Evolutionary conservation across 1,140 invertebrate genomes (phyloP).

Genomic region (Hormaphis cornu): DNA sequence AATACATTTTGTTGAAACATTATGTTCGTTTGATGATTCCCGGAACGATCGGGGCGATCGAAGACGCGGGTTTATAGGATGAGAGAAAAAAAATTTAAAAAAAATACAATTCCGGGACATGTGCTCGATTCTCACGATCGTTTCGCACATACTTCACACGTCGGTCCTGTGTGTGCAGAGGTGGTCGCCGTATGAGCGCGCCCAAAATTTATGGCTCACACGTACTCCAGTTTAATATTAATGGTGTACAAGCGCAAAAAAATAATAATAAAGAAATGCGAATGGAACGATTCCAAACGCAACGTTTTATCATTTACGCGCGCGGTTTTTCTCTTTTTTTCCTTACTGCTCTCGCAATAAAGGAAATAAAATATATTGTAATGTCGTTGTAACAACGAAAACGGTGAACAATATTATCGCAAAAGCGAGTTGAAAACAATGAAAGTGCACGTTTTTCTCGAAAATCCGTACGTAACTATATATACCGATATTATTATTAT

Average conservation of each 20-base stretch:
- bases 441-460: background rate
- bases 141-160: background rate
- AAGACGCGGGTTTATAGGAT: background rate
- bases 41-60: background rate
- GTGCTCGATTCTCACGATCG: constrained; percentile 14
- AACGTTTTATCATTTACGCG: background rate
- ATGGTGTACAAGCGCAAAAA: background rate
- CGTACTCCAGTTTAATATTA: constrained; percentile 4
- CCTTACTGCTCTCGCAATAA: background rate
- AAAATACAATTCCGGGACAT: background rate
- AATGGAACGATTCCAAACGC: constrained; percentile 10
- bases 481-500: background rate
- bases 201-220: constrained; percentile 21
- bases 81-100: background rate
- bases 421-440: background rate
- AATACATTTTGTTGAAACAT: background rate
- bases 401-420: constrained; percentile 14
- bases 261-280: background rate
- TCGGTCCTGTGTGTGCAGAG: background rate
- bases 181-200: background rate
- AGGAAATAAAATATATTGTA: too few relatives aligned
- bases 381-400: too few relatives aligned
- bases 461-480: background rate
- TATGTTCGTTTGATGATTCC: constrained; percentile 18
- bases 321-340: background rate